Evolutionary conservation across 2,888 invertebrate genomes (phyloP).

Genomic region (Drosophila prostipennis): DNA sequence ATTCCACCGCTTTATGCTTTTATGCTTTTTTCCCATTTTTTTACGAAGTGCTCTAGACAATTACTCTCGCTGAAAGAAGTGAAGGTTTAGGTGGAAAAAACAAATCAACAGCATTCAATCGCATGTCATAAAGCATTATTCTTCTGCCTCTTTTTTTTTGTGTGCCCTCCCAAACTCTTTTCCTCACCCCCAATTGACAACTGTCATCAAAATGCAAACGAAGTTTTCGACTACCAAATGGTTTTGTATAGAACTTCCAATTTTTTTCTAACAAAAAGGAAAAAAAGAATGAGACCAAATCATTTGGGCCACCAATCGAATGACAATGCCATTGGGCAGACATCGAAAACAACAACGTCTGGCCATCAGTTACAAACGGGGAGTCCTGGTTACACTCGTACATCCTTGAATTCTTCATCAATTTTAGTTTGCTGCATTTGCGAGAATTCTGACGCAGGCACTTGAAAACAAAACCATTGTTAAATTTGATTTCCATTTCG

Average conservation of each 20-base stretch:
- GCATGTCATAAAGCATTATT: conserved; percentile 77
- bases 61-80: conserved; percentile 35
- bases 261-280: conserved; percentile 38
- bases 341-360: conserved; percentile 56
- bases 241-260: conserved; percentile 58
- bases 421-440: conserved; percentile 62
- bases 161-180: neutral
- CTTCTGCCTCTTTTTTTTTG: conserved; percentile 20
- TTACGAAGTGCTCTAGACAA: conserved; percentile 28
- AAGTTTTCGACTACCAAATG: conserved; percentile 62
- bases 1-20: conserved; percentile 11
- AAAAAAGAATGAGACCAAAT: conserved; percentile 17
- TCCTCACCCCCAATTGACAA: conserved; percentile 43
- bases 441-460: conserved; percentile 67
- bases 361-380: conserved; percentile 69
- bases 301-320: conserved; percentile 37
- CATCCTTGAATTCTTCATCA: conserved; percentile 71
- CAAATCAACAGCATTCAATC: conserved; percentile 75
- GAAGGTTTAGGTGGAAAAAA: conserved; percentile 37
- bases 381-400: conserved; percentile 24
- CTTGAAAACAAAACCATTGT: conserved; percentile 56
- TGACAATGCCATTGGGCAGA: conserved; percentile 63
- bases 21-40: conserved; percentile 1
- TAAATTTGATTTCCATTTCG: conserved; percentile 58
- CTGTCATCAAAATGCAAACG: conserved; percentile 80